Base-by-base conservation (phyloP, 2,888 invertebrate species). In the Megamerina dolium region DNA sequence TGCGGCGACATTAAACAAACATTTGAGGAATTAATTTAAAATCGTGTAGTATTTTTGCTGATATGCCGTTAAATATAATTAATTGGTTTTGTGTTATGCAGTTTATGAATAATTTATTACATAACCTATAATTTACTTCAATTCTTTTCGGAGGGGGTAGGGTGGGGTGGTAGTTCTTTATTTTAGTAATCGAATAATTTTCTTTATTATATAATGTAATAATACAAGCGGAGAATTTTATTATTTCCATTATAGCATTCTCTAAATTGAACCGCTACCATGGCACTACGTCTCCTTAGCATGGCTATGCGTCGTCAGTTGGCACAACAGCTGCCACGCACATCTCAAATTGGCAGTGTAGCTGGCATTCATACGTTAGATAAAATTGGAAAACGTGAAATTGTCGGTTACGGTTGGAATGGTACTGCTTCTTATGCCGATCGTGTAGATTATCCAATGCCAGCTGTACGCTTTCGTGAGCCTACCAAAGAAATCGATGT, bases 381-480 rank as follows among this genome's bases (percentile, higher is more conserved):
- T 31, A 70, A 66, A 52, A 79, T 88, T 62, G 94, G 94, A 49
- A 85, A 83, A 57, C 81, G 96, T 9, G 95, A 96, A 64, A 78
- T 94, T 61, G 94, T 96, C 4, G 94, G 95, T 9, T 85, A 74
- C 60, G 95, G 95, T n/a, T 77, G 78, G 68, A 93, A 91, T 65
- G 92, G 92, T 1, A 77, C 81, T 55, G 81, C 85, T 17, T 77
- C 70, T 65, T 96, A 96, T 55, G 73, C 55, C 1, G 96, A 96
- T 73, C 75, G 84, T 49, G 54, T 75, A 1, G 87, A 87, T 62
- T 87, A 81, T 70, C 96, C 96, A n/a, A 76, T 88, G 75, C 95
- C 96, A 12, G 87, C 93, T 10, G 78, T 96, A 45, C 78, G 92
- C 52, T 93, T 85, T 77, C 82, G 78, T 61, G 83, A 86, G 58